A percentile compares a stretch with the other conserved stretches of the same genome.
Conservation (phyloP, 2,113 vertebrate genomes). For the Erpornis zantholeuca region DNA sequence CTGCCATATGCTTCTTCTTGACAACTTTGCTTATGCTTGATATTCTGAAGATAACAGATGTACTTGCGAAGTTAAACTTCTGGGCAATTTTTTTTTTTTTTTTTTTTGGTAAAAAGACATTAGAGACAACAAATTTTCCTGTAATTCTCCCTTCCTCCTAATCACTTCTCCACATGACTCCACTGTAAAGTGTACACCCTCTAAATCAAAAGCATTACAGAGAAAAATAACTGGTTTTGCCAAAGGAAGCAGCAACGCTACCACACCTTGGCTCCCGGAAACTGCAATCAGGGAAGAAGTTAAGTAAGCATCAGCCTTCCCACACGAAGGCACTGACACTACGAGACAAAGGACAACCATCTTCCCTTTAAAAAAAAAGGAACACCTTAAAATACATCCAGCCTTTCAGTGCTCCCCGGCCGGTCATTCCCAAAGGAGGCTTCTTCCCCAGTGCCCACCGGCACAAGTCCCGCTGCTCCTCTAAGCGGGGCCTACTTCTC, state of each 20-base stretch:
- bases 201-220: background rate
- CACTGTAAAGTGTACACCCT: background rate
- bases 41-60: background rate
- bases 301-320: background rate
- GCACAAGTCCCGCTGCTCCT: background rate
- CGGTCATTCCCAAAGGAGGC: background rate
- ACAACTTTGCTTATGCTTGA: background rate
- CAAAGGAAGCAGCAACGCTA: slow-evolving; percentile 32
- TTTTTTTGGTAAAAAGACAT: background rate
- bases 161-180: background rate
- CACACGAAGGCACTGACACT: background rate
- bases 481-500: background rate
- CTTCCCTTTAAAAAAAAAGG: background rate
- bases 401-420: background rate
- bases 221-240: slow-evolving; percentile 41
- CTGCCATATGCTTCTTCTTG: background rate
- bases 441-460: background rate
- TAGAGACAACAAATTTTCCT: background rate
- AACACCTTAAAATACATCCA: background rate
- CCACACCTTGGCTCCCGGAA: slow-evolving; percentile 46
- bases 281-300: background rate
- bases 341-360: background rate
- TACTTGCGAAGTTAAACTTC: background rate
- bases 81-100: background rate
- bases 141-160: background rate